Evolutionary conservation across 2,113 vertebrate genomes (phyloP).

Genomic region (Pholis gunnellus): DNA sequence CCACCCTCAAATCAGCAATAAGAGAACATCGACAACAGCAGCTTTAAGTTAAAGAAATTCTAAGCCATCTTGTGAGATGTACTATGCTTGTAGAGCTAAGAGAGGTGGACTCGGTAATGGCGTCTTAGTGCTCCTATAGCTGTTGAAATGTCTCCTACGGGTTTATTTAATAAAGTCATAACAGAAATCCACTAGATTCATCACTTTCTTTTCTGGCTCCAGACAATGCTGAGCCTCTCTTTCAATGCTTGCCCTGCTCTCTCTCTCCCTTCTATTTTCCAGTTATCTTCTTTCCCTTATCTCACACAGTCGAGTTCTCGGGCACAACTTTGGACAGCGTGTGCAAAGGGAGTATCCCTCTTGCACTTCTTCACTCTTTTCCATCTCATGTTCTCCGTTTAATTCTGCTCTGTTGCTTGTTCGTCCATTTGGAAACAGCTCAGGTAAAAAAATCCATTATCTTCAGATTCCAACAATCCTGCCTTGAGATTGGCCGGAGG

Average conservation of each 20-base stretch:
- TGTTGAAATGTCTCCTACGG: slow-evolving; percentile 47
- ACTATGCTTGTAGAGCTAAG: slow-evolving; percentile 25
- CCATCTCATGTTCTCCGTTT: slow-evolving; percentile 10
- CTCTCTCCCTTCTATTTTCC: slow-evolving; percentile 3
- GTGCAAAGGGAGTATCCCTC: not conserved
- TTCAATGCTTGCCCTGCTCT: not conserved
- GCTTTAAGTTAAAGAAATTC: slow-evolving; percentile 12
- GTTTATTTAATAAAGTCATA: slow-evolving; percentile 33
- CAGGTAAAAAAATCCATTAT: slow-evolving; percentile 24
- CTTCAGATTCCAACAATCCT: slow-evolving; percentile 33
- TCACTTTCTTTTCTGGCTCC: not conserved
- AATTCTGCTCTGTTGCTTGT: slow-evolving; percentile 27
- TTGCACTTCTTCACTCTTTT: not conserved
- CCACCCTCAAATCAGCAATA: not conserved
- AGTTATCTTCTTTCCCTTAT: not conserved
- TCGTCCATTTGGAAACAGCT: slow-evolving; percentile 44
- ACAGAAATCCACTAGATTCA: slow-evolving; percentile 33
- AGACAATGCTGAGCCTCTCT: slow-evolving; percentile 2
- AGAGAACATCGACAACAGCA: slow-evolving; percentile 6
- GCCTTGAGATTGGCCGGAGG: slow-evolving; percentile 30
- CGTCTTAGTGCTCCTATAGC: slow-evolving; percentile 20
- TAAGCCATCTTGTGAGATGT: slow-evolving; percentile 1
- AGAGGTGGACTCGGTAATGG: slow-evolving; percentile 27
- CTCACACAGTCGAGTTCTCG: slow-evolving; percentile 39
- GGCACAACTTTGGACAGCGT: slow-evolving; percentile 9